Evolutionary conservation across 2,113 vertebrate genomes (phyloP).

Genomic region (Malurus cyaneus): DNA sequence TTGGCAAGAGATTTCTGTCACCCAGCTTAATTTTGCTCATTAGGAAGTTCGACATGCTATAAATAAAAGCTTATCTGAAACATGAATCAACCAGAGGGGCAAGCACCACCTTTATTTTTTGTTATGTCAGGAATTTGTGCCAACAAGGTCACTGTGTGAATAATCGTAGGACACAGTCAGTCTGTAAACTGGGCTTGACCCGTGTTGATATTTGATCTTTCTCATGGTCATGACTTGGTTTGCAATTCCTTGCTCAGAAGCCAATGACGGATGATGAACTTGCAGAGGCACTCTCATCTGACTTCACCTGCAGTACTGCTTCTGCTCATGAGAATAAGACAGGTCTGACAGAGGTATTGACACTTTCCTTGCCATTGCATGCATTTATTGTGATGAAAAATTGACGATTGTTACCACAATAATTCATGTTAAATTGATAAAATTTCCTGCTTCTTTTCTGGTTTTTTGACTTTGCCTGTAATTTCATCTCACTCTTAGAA

Average conservation of each 20-base stretch:
- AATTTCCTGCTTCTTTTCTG: background rate
- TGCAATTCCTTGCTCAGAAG: constrained; percentile 56
- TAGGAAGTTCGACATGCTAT: background rate
- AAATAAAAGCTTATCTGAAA: background rate
- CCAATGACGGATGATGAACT: constrained; percentile 70
- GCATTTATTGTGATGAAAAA: background rate
- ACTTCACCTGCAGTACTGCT: constrained; percentile 60
- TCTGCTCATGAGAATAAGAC: background rate
- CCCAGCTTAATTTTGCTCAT: background rate
- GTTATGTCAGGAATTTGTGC: background rate
- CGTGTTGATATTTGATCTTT: background rate
- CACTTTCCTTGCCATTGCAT: background rate
- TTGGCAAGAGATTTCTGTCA: background rate
- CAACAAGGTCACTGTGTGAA: background rate
- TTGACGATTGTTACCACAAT: background rate
- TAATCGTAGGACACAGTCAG: background rate
- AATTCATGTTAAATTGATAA: background rate
- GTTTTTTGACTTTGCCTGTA: background rate
- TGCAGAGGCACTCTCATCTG: constrained; percentile 73
- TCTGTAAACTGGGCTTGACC: background rate
- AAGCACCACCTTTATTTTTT: background rate
- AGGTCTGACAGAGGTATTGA: constrained; percentile 62
- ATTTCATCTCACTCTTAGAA: background rate
- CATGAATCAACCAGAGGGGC: background rate
- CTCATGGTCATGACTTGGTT: background rate